phyloP scores from a whole-genome alignment of 1,140 invertebrate species.

The Psilanteris sp. region DNA sequence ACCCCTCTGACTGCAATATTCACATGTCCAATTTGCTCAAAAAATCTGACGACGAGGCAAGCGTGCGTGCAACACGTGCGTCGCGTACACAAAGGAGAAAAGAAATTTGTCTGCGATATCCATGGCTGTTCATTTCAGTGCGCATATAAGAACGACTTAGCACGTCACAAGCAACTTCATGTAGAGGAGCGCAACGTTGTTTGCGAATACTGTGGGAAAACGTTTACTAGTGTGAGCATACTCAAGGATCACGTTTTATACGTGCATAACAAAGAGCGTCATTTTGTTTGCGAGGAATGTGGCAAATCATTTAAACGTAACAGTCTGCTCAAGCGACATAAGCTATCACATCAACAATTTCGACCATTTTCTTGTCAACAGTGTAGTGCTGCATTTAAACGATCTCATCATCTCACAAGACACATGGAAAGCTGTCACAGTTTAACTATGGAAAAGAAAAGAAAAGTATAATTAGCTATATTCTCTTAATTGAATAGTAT shows the following conservation, averaged over 20 bases:
- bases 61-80: constrained; percentile 71
- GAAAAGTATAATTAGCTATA: no score
- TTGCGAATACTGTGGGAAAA: constrained; percentile 75
- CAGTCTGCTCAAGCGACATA: constrained; percentile 71
- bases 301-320: constrained; percentile 74
- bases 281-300: constrained; percentile 74
- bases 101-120: constrained; percentile 70
- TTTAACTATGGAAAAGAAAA: constrained; percentile 68
- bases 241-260: constrained; percentile 72
- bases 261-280: constrained; percentile 70
- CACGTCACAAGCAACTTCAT: constrained; percentile 71
- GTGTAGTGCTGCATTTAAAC: constrained; percentile 70
- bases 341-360: constrained; percentile 70
- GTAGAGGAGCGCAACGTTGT: constrained; percentile 68
- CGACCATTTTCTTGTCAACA: constrained; percentile 70
- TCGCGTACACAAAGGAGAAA: constrained; percentile 71
- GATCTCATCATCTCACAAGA: constrained; percentile 71
- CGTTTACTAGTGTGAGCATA: constrained; percentile 72
- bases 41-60: constrained; percentile 69
- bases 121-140: constrained; percentile 70
- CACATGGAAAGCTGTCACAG: constrained; percentile 72
- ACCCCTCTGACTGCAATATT: constrained; percentile 55
- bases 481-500: no score
- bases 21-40: constrained; percentile 69
- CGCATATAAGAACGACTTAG: constrained; percentile 69